Base-by-base conservation (phyloP, 2,797 vertebrate species). In the Schizothorax lantsangensis region DNA sequence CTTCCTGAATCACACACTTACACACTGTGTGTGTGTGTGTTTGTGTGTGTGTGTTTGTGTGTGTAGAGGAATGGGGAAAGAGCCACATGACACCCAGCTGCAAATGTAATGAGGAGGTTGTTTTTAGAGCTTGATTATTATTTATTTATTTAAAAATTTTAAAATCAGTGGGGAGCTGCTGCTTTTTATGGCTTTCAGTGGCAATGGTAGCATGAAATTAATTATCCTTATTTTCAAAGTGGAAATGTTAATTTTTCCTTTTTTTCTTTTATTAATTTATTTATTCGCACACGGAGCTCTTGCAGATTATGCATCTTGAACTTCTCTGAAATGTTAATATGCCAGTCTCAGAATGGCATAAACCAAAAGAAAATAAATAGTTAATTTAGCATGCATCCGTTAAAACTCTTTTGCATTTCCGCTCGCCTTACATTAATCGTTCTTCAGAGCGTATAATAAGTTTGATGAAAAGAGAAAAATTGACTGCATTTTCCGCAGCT, bases 71-170 rank as follows among this genome's bases (percentile, higher is more conserved):
- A 93, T 92, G 93, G 93, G 91, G 19, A 89, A 88, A 68, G 49
- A 87, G 91, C 91, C 94, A 95, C 91, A 92, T 95, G 95, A 95
- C 91, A 91, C 90, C 92, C 92, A 94, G 93, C 94, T 94, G 95
- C 93, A 94, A 92, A 93, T 93, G 92, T 95, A 95, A 96, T 96
- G 94, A 94, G 89, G 73, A 83, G 89, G 83, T 90, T 91, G 91
- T 93, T 87, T 91, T 85, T 75, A 38, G 30, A 59, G 77, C 82
- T 85, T 87, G 87, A 89, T 90, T 89, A 89, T 92, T 92, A 90
- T 93, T 92, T 92, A 91, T 92, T 91, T 91, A 90, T 92, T 89
- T 90, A 3, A 73, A 81, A 81, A 23, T 0, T 15, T 81, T 81
- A 33, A 84, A 91, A 88, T 91, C 87, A 90, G 88, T 64, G 17